Evolutionary conservation across 2,797 vertebrate genomes (phyloP), one percentile per base, ranked within the genome.

Genomic region (Scarus forsteni): DNA sequence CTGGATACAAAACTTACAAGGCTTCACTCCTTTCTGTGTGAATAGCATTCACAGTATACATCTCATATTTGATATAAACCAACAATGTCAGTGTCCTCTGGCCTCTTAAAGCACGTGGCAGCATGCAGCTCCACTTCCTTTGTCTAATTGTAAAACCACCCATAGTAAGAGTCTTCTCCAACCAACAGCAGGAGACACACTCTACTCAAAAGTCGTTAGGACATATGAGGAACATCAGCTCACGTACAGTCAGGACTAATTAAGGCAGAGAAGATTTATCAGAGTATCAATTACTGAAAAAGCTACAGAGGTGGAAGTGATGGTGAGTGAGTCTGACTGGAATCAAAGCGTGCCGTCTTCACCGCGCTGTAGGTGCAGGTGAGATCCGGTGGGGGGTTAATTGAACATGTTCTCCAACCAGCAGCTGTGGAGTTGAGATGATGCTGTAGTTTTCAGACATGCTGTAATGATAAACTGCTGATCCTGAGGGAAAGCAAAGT

Each of bases 401-500:
- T 56, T 77, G 54, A 78, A 74, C 43, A 50, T 18, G 6, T 64
- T 70, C 72, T 78, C 54, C 39, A 34, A 46, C 51, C 39, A 44
- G 18, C 62, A 74, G 63, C 71, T 59, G 60, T 58, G 45, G 77
- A 75, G 52, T 55, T 51, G 40, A 72, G 66, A 65, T 34, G 46
- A 61, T 70, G 68, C 80, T 70, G 19, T 52, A 45, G 73, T 72
- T 58, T 76, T 69, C 65, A 52, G 65, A 66, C 34, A 46, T 3
- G 10, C 19, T 70, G 43, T 11, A 59, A 64, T 80, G 66, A 65
- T 62, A 43, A 73, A 73, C 51, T 67, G 42, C 64, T 11, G 51
- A 75, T 75, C 70, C 60, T 27, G 52, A 27, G 59, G 74, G 42
- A 62, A 62, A 77, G 19, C 35, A 77, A 75, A 73, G 48, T 50